Conservation (phyloP, 2,113 vertebrate species). For the Bambusicola thoracicus region DNA sequence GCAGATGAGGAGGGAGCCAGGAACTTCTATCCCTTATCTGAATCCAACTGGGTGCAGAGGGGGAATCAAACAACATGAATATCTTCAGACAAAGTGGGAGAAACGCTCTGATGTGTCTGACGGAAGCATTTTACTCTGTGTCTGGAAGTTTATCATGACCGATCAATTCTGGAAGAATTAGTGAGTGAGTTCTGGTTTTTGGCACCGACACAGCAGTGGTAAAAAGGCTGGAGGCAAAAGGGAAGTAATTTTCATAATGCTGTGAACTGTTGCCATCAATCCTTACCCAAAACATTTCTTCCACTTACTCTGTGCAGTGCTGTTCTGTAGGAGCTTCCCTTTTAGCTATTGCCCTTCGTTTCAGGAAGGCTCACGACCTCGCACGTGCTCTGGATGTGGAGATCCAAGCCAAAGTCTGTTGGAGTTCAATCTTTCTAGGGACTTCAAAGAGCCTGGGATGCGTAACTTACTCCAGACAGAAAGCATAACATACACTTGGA, state of each 20-base stretch:
- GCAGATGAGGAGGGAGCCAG: neutral
- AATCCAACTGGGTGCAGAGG: neutral
- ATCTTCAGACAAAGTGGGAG: conserved; percentile 50
- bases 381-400: neutral
- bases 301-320: neutral
- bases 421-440: neutral
- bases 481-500: conserved; percentile 13
- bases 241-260: conserved; percentile 65
- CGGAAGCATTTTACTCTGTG: conserved; percentile 25
- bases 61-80: neutral
- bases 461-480: conserved; percentile 33
- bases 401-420: conserved; percentile 28
- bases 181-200: conserved; percentile 52
- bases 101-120: conserved; percentile 43
- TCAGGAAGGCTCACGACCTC: neutral
- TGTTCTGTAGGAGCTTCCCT: neutral
- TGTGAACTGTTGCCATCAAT: conserved; percentile 66
- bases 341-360: neutral
- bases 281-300: conserved; percentile 50
- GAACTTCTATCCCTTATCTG: neutral
- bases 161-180: conserved; percentile 67
- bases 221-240: conserved; percentile 63
- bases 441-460: conserved; percentile 42
- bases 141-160: conserved; percentile 63
- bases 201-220: conserved; percentile 52